These are phyloP conservation scores for Strigops habroptila DNA, from an alignment of 2,113 vertebrate genomes.

Conservation along the genomic window DNA sequence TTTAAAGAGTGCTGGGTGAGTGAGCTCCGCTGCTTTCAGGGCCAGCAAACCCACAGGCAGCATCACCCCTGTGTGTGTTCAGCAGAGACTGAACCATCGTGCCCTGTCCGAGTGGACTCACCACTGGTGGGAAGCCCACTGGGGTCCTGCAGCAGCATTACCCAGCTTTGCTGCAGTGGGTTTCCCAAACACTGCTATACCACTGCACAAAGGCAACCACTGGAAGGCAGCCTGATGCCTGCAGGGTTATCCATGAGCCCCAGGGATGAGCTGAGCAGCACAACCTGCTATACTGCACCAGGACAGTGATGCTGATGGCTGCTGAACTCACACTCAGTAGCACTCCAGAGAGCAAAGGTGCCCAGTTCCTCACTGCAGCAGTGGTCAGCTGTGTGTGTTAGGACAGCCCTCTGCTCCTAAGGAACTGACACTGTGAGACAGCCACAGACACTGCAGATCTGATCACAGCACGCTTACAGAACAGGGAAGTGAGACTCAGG, in stretches of 20 bases:
- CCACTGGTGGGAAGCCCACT: neutral
- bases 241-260: neutral
- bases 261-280: neutral
- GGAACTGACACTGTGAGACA: neutral
- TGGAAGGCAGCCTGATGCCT: neutral
- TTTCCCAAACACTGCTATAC: neutral
- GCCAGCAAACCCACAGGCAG: neutral
- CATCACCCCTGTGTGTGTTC: neutral
- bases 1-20: neutral
- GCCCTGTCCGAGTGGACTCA: accelerated
- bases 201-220: neutral
- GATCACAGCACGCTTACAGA: neutral
- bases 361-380: neutral
- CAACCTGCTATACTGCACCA: neutral
- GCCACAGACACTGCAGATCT: neutral
- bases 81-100: accelerated
- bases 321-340: neutral
- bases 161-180: neutral
- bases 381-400: neutral
- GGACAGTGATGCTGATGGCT: neutral
- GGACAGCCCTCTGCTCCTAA: neutral
- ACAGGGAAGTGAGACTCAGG: accelerated
- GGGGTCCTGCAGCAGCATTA: neutral
- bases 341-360: neutral
- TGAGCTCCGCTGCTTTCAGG: neutral